Conservation (phyloP, 2,797 vertebrate species). For the Falco novaeseelandiae region DNA sequence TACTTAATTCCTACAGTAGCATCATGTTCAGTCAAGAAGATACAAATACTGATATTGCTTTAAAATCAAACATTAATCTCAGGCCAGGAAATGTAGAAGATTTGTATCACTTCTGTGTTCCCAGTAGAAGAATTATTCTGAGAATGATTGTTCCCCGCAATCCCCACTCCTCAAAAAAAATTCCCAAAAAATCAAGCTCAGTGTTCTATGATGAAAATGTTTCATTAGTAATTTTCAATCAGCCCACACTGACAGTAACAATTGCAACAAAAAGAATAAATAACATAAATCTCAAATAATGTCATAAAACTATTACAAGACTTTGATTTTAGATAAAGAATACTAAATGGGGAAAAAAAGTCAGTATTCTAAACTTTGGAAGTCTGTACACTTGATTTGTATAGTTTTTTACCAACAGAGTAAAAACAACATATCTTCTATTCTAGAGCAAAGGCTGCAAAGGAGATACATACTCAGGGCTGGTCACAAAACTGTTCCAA, state of each 20-base stretch:
- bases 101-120: not conserved
- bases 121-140: not conserved
- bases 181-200: not conserved
- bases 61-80: not conserved
- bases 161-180: no score
- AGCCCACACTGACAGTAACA: not conserved
- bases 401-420: not conserved
- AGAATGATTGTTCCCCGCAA: not conserved
- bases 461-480: not conserved
- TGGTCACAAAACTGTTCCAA: not conserved
- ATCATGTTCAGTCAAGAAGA: not conserved
- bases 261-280: not conserved
- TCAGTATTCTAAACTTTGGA: not conserved
- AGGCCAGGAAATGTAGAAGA: not conserved
- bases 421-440: not conserved
- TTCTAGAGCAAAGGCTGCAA: not conserved
- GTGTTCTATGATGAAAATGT: not conserved
- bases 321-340: not conserved
- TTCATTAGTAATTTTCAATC: not conserved
- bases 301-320: not conserved
- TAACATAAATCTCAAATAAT: not conserved
- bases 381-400: not conserved
- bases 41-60: not conserved
- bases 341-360: accelerated
- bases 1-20: not conserved